Base-by-base conservation (phyloP, 2,888 invertebrate genomes). In the Cephus nigrinus region DNA sequence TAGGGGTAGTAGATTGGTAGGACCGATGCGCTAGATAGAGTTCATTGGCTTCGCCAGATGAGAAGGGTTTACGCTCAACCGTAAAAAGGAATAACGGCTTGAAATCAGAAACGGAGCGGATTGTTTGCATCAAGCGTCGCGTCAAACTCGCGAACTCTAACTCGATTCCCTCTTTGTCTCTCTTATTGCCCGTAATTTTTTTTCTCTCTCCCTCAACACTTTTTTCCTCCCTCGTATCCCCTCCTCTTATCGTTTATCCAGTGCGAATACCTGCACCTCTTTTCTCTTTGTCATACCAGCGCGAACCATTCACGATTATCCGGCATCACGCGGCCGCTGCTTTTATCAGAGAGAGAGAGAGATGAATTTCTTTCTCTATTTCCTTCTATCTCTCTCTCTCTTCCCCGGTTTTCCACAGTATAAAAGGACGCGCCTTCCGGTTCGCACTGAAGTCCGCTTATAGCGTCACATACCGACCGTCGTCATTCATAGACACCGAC, bases 1-100 rank as follows among this genome's bases (percentile, higher is more conserved):
- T 85, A 85, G 87, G 88, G 86, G 86, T 86, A 86, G 89, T 88
- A 88, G 88, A 90, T 90, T 89, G 89, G 89, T 84, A 86, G 84
- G 84, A 84, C 84, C 83, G 86, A 88, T 89, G 88, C 86, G 85
- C 89, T 82, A 86, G 87, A 88, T 89, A 88, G 87, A 88, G 87
- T 89, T 89, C 89, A 89, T 88, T 88, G 88, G 87, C 86, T 86
- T 85, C 83, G 85, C 81, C 82, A 84, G 85, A 84, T 84, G 84
- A 82, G 83, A 83, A 87, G 87, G 86, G 85, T 87, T 88, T 87
- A 87, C 84, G 84, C 86, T 87, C 85, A 80, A 84, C 86, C 86
- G 87, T 89, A 88, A 88, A 88, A 89, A 88, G 83, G 82, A 82
- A 83, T 81, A 82, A 55, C 55, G 55, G 55, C 55, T 85, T 83